These are phyloP conservation scores for Oligia strigilis DNA, from an alignment of 2,888 invertebrate species.

Conservation along the genomic window DNA sequence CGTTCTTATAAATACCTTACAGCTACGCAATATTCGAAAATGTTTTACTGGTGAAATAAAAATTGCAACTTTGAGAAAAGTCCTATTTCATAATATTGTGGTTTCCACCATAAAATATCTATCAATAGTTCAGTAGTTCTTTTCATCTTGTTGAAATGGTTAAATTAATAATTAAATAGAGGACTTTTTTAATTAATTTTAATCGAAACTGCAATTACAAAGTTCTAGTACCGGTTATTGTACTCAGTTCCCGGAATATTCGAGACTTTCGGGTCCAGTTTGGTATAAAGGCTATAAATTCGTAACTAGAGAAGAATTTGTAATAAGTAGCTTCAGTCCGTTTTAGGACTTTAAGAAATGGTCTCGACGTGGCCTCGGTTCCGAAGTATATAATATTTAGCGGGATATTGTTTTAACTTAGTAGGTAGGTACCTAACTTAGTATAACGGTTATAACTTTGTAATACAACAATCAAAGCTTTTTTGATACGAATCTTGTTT, in stretches of 20 bases:
- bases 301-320: slow-evolving; percentile 45
- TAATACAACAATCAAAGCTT: background rate
- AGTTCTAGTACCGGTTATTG: slow-evolving; percentile 25
- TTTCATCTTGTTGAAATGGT: no score
- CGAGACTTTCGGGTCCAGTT: slow-evolving; percentile 7
- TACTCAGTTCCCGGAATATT: slow-evolving; percentile 16
- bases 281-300: slow-evolving; percentile 37
- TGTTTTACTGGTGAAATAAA: background rate
- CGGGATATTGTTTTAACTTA: slow-evolving; percentile 23
- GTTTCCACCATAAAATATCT: no score
- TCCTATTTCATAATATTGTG: no score
- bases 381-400: slow-evolving; percentile 6
- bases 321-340: slow-evolving; percentile 15
- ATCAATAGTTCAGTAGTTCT: no score
- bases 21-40: background rate
- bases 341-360: slow-evolving; percentile 34
- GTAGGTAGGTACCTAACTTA: no score
- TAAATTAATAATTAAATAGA: background rate
- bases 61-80: background rate
- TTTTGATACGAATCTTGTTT: no score
- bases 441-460: no score
- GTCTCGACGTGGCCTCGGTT: background rate
- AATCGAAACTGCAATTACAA: slow-evolving; percentile 5
- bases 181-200: background rate
- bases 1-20: background rate